Evolutionary conservation across 2,113 vertebrate species (phyloP).

Genomic region (Tragelaphus imberbis): DNA sequence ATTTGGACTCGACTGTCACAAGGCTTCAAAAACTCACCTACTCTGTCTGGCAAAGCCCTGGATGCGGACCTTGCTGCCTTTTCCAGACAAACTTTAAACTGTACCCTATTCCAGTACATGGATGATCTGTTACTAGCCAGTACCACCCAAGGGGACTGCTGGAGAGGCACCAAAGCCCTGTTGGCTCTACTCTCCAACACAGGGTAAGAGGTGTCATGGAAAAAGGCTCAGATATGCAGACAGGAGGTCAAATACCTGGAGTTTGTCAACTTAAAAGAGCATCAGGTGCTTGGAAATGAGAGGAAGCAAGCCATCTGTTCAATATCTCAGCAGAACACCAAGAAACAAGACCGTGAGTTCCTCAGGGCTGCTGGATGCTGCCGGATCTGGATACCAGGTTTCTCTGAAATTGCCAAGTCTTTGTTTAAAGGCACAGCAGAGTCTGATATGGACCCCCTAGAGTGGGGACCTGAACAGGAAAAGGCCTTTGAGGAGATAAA

Average conservation of each 20-base stretch:
- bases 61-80: not conserved
- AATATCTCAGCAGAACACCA: not conserved
- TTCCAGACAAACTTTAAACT: not conserved
- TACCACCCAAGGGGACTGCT: not conserved
- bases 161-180: not conserved
- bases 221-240: not conserved
- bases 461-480: not conserved
- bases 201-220: not conserved
- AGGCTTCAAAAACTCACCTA: not conserved
- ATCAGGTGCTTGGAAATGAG: not conserved
- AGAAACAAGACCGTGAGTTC: not conserved
- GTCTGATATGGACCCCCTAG: not conserved
- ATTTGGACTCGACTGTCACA: not conserved
- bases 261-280: not conserved
- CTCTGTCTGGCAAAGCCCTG: not conserved
- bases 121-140: not conserved
- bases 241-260: not conserved
- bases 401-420: not conserved
- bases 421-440: not conserved
- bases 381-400: not conserved
- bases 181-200: not conserved
- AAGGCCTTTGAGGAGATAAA: not conserved
- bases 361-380: not conserved
- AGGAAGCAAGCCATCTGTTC: not conserved
- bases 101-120: not conserved